Percentiles rank a stretch among this genome's conserved stretches.
Conservation (phyloP, 2,888 invertebrate species). For the Pterostichus niger region DNA sequence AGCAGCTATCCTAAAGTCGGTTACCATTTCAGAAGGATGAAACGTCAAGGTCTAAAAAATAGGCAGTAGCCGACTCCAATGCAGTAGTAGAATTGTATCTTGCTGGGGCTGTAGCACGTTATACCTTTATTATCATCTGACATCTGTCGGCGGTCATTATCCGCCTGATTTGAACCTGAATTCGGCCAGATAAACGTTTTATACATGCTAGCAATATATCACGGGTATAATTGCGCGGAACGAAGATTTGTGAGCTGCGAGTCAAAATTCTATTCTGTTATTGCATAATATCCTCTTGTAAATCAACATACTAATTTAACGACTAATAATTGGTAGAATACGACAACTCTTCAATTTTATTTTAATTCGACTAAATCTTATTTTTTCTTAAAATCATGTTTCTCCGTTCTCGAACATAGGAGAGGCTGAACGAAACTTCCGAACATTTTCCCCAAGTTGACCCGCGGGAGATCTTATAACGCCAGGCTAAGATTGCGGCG, state of each 20-base stretch:
- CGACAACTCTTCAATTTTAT: too few species aligned
- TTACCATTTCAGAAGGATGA: too few species aligned
- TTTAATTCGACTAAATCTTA: too few species aligned
- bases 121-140: not conserved
- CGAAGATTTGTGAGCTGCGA: constrained; percentile 16
- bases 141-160: constrained; percentile 7
- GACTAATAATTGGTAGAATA: not conserved
- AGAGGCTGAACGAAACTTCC: not conserved
- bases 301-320: not conserved
- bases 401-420: too few species aligned
- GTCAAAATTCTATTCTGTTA: not conserved
- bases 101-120: constrained; percentile 2
- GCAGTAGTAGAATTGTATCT: not conserved
- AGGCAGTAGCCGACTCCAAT: too few species aligned
- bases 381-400: too few species aligned
- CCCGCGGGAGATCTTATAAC: constrained; percentile 5
- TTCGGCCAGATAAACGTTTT: constrained; percentile 41
- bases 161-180: constrained; percentile 32
- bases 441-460: not conserved
- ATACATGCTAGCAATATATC: constrained; percentile 18
- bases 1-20: too few species aligned
- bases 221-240: constrained; percentile 27
- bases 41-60: too few species aligned
- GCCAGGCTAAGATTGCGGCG: constrained; percentile 20
- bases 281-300: not conserved